These are phyloP conservation scores for Harpagifer antarcticus DNA, from an alignment of 2,797 vertebrate genomes.

Conservation along the genomic window DNA sequence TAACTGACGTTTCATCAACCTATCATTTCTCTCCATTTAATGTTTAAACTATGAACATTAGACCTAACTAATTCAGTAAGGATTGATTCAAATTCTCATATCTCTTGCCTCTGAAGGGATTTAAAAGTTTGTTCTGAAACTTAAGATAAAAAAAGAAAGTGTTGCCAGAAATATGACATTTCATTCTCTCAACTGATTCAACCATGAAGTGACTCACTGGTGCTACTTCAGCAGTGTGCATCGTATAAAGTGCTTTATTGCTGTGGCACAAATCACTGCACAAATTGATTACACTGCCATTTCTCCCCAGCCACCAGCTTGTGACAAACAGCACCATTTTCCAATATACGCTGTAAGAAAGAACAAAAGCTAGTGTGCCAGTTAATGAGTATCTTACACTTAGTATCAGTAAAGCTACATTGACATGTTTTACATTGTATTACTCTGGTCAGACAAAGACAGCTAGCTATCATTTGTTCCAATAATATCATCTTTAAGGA, in stretches of 20 bases:
- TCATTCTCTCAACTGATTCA: constrained; percentile 34
- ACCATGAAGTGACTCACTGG: constrained; percentile 37
- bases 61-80: not conserved
- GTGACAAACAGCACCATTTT: constrained; percentile 8
- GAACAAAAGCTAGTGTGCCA: not conserved
- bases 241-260: constrained; percentile 16
- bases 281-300: constrained; percentile 31
- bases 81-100: not conserved
- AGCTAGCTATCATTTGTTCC: not conserved
- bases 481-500: not conserved
- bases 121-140: constrained; percentile 28
- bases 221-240: constrained; percentile 37
- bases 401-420: not conserved
- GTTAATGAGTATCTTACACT: not conserved
- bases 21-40: not conserved
- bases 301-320: not conserved
- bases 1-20: not conserved
- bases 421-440: not conserved
- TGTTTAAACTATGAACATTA: not conserved
- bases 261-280: constrained; percentile 25
- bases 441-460: not conserved
- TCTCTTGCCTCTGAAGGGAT: constrained; percentile 6
- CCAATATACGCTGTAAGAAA: not conserved
- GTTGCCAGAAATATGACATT: constrained; percentile 15
- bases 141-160: not conserved